Percentiles rank a stretch among this genome's conserved stretches.
These are phyloP conservation scores for Eupithecia insigniata DNA, from an alignment of 2,888 invertebrate genomes.

Conservation along the genomic window DNA sequence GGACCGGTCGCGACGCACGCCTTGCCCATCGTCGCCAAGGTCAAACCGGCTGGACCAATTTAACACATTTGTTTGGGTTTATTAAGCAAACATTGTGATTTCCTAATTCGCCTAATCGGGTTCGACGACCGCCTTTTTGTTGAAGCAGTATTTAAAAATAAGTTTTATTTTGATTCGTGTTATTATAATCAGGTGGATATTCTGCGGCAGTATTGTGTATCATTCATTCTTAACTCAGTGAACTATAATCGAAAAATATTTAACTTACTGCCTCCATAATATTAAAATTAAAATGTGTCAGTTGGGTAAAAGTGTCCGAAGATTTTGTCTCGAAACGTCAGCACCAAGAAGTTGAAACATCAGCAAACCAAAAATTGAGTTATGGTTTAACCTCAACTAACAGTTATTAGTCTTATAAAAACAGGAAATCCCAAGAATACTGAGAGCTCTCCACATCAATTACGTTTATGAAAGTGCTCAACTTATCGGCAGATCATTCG, in stretches of 20 bases:
- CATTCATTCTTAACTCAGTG: not conserved
- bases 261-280: not conserved
- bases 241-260: not conserved
- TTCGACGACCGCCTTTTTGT: slow-evolving; percentile 7
- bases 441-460: slow-evolving; percentile 17
- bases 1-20: slow-evolving; percentile 11
- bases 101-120: slow-evolving; percentile 13
- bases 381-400: not conserved
- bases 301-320: too few relatives aligned
- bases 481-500: slow-evolving; percentile 21
- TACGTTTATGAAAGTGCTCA: slow-evolving; percentile 20
- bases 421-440: slow-evolving; percentile 24
- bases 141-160: not conserved
- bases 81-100: slow-evolving; percentile 9
- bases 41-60: slow-evolving; percentile 11
- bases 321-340: too few relatives aligned
- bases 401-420: not conserved
- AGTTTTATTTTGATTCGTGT: not conserved
- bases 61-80: slow-evolving; percentile 11
- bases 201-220: too few relatives aligned
- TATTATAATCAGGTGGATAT: not conserved
- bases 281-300: too few relatives aligned
- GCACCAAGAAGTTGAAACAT: too few relatives aligned
- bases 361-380: too few relatives aligned
- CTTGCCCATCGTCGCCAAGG: slow-evolving; percentile 9